A percentile compares a stretch with the other conserved stretches of the same genome.
Evolutionary conservation across 2,888 invertebrate genomes (phyloP).

Genomic region (Eudasyphora cyanicolor): DNA sequence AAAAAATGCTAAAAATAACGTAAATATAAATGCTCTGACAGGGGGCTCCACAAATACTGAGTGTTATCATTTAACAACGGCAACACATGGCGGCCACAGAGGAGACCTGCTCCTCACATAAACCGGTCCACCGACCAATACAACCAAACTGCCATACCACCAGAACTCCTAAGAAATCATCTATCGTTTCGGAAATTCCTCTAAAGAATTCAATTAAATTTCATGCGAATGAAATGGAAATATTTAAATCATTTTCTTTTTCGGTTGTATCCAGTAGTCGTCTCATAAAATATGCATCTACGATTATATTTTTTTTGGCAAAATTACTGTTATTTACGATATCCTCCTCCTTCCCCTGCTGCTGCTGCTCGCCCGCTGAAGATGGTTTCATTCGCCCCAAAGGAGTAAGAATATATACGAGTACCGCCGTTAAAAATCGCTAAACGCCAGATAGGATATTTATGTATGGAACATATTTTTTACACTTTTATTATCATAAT

Average conservation of each 20-base stretch:
- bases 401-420: background rate
- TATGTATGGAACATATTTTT: constrained; percentile 46
- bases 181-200: too few relatives aligned
- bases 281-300: constrained; percentile 37
- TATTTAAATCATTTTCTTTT: background rate
- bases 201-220: constrained; percentile 18
- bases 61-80: constrained; percentile 60
- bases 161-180: too few relatives aligned
- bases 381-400: background rate
- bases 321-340: constrained; percentile 56
- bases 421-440: constrained; percentile 11
- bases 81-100: background rate
- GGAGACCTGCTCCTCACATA: too few relatives aligned
- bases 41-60: constrained; percentile 57
- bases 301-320: constrained; percentile 14
- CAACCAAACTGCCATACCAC: too few relatives aligned
- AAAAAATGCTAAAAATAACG: constrained; percentile 35
- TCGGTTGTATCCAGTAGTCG: constrained; percentile 51
- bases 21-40: constrained; percentile 33
- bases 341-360: background rate
- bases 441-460: constrained; percentile 26
- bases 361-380: too few relatives aligned
- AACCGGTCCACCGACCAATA: too few relatives aligned
- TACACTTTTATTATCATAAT: constrained; percentile 62
- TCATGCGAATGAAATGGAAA: background rate